phyloP scores from a whole-genome alignment of 64 coral and sea anemone genomes.

The Dendrophyllia cribrosa region DNA sequence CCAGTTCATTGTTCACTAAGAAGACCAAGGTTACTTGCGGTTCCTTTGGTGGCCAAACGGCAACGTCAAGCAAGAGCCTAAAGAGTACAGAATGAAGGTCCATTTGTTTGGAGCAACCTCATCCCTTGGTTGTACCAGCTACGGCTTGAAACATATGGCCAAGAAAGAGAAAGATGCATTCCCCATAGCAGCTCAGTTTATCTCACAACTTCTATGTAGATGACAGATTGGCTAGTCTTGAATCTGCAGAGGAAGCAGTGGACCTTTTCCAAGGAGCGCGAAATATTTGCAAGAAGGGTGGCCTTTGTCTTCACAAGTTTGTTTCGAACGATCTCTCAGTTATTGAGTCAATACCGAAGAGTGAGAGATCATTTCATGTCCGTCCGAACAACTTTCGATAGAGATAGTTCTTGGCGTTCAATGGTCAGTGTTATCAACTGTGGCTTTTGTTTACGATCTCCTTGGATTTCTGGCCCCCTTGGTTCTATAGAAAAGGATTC shows the following conservation, averaged over 20 bases:
- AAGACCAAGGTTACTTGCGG: neutral
- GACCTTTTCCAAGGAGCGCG: neutral
- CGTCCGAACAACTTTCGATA: neutral
- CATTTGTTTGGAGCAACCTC: neutral
- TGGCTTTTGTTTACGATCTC: slow-evolving; percentile 1
- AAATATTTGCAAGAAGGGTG: neutral
- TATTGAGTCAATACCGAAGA: slow-evolving; percentile 5
- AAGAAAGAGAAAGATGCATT: neutral
- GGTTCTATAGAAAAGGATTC: neutral
- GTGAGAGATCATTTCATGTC: slow-evolving; percentile 1
- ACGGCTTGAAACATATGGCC: slow-evolving; percentile 13
- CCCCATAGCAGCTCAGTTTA: neutral
- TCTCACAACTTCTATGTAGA: neutral
- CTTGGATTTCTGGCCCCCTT: slow-evolving; percentile 31
- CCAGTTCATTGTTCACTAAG: neutral
- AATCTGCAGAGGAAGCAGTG: slow-evolving; percentile 5
- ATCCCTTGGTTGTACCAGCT: neutral
- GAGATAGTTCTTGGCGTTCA: slow-evolving; percentile 1
- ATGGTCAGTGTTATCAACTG: neutral
- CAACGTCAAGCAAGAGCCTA: neutral
- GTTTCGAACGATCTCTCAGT: neutral
- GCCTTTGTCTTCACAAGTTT: slow-evolving; percentile 41
- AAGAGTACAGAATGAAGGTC: slow-evolving; percentile 14
- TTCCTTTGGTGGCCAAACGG: slow-evolving; percentile 17
- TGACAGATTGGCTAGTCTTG: neutral